Base-by-base conservation (phyloP, 2,797 vertebrate species). In the Crypturellus tataupa region DNA sequence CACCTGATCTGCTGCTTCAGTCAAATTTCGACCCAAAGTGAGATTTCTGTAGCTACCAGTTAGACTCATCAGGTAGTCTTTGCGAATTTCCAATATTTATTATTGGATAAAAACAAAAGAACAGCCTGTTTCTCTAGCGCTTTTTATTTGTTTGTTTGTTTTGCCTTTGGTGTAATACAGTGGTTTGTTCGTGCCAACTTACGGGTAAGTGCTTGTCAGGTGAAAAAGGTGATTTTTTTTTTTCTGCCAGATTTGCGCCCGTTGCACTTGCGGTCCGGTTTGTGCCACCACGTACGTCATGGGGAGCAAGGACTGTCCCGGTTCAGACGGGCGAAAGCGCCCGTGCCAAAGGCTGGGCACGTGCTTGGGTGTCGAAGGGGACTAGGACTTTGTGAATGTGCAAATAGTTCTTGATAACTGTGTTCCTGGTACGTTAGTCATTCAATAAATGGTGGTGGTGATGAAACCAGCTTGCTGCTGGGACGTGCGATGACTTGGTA, bases 141-240 rank as follows among this genome's bases (percentile, higher is more conserved):
- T 44, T 9, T 42, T 25, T 9, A 40, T 29, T 44, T 63, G 82
- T 37, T 27, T 70, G 82, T 33, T 63, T 67, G 3, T 0, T 84
- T 78, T 81, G 59, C 47, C 51, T n/a, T 60, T 64, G 29, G 18
- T 53, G 4, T 68, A 80, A 40, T 58, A 39, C 9, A 72, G 0
- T 31, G 31, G 33, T 67, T 46, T 27, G 3, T 72, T 93, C 80
- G 10, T 76, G 70, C 55, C 46, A 69, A 31, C 35, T 20, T 35
- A 16, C 6, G 67, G 62, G 10, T 31, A 21, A 47, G 5, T 91
- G 91, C 24, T 67, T 76, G 21, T 42, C 49, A 39, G 73, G 51
- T 72, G 80, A 81, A 94, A 93, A 89, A 17, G n/a, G 68, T 83
- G 77, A 7, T 75, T 47, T 21, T 89, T 85, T 49, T 21, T 89